These are phyloP conservation scores for Plodia interpunctella DNA, from an alignment of 1,140 invertebrate genomes.

Conservation along the genomic window DNA sequence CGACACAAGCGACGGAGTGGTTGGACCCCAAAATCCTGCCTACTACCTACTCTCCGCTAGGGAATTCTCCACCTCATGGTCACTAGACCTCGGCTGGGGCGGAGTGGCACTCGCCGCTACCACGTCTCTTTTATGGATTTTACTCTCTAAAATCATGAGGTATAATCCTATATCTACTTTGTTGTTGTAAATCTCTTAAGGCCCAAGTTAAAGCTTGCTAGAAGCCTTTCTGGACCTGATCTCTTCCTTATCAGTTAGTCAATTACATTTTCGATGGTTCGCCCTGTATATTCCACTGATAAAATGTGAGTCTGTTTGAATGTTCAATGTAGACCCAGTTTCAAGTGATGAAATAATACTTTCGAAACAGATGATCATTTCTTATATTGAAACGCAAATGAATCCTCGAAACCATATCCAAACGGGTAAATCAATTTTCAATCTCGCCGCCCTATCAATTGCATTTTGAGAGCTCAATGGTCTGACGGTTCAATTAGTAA, in stretches of 20 bases:
- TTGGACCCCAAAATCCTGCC: slow-evolving; percentile 74
- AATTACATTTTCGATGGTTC: slow-evolving; percentile 16
- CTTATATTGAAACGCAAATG: too few species aligned
- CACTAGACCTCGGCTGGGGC: slow-evolving; percentile 88
- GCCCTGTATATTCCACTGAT: slow-evolving; percentile 2
- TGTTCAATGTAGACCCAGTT: too few species aligned
- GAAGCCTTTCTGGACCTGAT: background rate
- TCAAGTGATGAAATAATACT: too few species aligned
- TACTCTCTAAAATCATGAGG: slow-evolving; percentile 92
- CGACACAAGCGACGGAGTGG: slow-evolving; percentile 83
- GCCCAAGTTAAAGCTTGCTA: background rate
- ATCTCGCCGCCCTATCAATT: slow-evolving; percentile 20
- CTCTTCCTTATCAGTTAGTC: slow-evolving; percentile 11
- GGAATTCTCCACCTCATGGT: slow-evolving; percentile 88
- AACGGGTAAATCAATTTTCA: background rate
- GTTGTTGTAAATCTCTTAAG: slow-evolving; percentile 77
- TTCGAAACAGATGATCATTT: too few species aligned
- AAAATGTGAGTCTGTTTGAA: background rate
- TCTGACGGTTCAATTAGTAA: background rate
- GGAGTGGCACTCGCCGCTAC: slow-evolving; percentile 87
- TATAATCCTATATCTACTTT: slow-evolving; percentile 88
- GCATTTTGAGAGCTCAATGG: slow-evolving; percentile 5
- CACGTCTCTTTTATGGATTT: slow-evolving; percentile 89
- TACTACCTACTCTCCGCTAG: slow-evolving; percentile 78
- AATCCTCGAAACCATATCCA: too few species aligned